Evolutionary conservation across 2,113 vertebrate genomes (phyloP).

Genomic region (Caloenas nicobarica): DNA sequence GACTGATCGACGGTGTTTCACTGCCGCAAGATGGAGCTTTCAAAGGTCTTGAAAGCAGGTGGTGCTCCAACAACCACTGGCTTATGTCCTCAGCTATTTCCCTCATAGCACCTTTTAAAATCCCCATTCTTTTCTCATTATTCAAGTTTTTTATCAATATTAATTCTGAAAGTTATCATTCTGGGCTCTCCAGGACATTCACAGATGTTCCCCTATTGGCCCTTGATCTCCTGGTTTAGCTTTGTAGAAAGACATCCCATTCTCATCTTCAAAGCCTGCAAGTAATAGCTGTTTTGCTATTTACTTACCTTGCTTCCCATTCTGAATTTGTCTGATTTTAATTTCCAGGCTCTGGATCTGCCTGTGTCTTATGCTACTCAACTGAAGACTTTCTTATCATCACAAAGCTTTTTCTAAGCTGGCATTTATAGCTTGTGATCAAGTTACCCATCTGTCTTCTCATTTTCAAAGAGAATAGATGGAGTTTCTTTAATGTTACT

Average conservation of each 20-base stretch:
- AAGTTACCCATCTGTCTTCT: neutral
- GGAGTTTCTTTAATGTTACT: neutral
- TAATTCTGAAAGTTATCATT: neutral
- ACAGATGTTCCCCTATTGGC: neutral
- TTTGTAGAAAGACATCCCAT: neutral
- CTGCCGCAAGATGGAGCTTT: neutral
- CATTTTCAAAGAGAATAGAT: neutral
- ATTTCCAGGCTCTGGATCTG: neutral
- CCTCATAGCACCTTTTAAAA: neutral
- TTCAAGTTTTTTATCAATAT: neutral
- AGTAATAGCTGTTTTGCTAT: neutral
- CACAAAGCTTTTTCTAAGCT: neutral
- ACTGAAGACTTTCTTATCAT: neutral
- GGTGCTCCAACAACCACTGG: neutral
- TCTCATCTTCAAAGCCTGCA: neutral
- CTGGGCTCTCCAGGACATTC: neutral
- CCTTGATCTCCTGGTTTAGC: neutral
- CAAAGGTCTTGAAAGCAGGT: neutral
- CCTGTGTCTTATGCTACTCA: neutral
- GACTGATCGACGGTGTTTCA: neutral
- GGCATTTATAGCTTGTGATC: neutral
- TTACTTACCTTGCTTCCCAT: neutral
- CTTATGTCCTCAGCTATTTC: neutral
- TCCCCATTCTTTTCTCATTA: neutral
- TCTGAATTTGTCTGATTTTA: neutral